Percentiles rank a stretch among this genome's conserved stretches.
Evolutionary conservation across 2,113 vertebrate species (phyloP).

Genomic region (Alosa alosa): DNA sequence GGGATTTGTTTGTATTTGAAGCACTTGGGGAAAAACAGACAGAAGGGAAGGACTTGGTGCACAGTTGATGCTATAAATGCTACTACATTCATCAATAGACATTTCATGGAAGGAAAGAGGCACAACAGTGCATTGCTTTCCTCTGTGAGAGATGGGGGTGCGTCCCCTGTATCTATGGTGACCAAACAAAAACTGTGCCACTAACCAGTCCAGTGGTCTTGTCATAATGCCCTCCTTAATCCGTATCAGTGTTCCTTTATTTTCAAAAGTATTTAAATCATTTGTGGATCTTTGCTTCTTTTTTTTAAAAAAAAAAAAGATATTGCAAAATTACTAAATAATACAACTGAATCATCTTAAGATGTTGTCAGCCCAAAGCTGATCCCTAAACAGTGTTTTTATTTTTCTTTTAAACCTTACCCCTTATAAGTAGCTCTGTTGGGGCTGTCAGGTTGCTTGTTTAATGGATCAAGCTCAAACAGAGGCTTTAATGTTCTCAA

Average conservation of each 20-base stretch:
- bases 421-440: background rate
- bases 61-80: background rate
- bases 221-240: conserved; percentile 30
- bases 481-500: background rate
- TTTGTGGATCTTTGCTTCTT: conserved; percentile 33
- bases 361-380: background rate
- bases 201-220: conserved; percentile 28
- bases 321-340: conserved; percentile 38
- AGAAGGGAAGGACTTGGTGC: background rate
- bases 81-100: background rate
- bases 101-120: background rate
- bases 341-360: conserved; percentile 23
- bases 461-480: background rate
- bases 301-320: conserved; percentile 26
- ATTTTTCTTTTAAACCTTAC: background rate
- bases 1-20: background rate
- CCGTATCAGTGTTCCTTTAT: conserved; percentile 43
- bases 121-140: background rate
- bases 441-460: background rate
- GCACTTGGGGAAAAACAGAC: background rate
- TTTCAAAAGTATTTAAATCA: conserved; percentile 37
- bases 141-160: conserved; percentile 23
- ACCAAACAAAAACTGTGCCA: conserved; percentile 42
- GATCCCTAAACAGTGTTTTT: background rate
- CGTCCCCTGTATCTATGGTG: conserved; percentile 30